These are phyloP conservation scores for Noctuana brunneofusca DNA, from an alignment of 2,888 invertebrate species.

Conservation along the genomic window DNA sequence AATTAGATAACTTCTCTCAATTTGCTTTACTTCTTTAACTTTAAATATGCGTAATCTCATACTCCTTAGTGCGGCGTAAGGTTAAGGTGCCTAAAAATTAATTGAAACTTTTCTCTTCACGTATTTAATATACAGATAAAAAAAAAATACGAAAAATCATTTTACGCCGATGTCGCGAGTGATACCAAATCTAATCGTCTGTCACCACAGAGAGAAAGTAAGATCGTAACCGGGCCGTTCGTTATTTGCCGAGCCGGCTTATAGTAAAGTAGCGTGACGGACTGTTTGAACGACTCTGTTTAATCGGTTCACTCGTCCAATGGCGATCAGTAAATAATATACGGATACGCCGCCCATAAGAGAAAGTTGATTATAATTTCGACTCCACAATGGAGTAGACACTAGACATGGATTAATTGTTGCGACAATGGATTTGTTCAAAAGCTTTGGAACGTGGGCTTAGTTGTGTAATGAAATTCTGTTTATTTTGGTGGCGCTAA, in stretches of 20 bases:
- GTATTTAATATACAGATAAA: no score
- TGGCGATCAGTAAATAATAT: conserved; percentile 45
- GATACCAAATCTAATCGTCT: conserved; percentile 8
- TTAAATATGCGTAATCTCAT: no score
- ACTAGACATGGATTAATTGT: background rate
- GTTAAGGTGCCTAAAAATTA: no score
- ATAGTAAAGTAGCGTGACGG: conserved; percentile 63
- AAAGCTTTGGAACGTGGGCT: no score
- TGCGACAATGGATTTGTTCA: background rate
- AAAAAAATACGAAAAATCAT: no score
- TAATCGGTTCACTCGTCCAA: conserved; percentile 49
- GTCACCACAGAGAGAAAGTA: conserved; percentile 52
- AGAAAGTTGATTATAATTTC: conserved; percentile 14
- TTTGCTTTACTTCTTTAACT: no score
- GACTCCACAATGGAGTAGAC: background rate
- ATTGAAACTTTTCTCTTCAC: no score
- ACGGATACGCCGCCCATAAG: conserved; percentile 24
- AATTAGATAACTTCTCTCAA: no score
- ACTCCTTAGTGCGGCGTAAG: no score
- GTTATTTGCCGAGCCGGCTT: conserved; percentile 45
- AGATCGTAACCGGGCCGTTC: conserved; percentile 54
- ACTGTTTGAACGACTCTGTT: conserved; percentile 40
- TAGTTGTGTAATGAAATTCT: no score
- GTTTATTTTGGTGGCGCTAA: no score
- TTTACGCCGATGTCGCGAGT: no score